Evolutionary conservation across 2,113 vertebrate genomes (phyloP).

Genomic region (Ifrita kowaldi): DNA sequence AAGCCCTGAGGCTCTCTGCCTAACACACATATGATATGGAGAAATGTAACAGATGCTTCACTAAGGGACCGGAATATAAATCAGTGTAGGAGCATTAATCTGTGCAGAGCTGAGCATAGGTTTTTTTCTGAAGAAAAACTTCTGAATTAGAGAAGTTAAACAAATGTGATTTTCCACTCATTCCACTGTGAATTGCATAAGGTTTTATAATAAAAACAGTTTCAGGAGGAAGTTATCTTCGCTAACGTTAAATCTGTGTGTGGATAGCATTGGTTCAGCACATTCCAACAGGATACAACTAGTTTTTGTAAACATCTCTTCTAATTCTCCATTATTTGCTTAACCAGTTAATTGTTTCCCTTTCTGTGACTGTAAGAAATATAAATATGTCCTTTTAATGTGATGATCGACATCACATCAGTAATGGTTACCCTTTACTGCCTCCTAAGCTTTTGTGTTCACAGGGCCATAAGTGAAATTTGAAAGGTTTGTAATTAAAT

Average conservation of each 20-base stretch:
- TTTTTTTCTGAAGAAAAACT: background rate
- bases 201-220: background rate
- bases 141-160: background rate
- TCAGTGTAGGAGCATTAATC: background rate
- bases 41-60: constrained; percentile 36
- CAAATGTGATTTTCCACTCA: background rate
- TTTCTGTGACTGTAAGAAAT: background rate
- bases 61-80: constrained; percentile 12
- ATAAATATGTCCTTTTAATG: background rate
- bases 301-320: background rate
- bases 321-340: background rate
- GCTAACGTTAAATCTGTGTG: rapidly evolving
- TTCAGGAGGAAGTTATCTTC: background rate
- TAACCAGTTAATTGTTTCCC: background rate
- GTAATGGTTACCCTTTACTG: background rate
- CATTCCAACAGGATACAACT: background rate
- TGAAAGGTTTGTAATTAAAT: background rate
- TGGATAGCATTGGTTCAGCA: background rate
- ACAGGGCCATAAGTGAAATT: background rate
- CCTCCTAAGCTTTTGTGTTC: background rate
- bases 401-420: background rate
- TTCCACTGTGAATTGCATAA: background rate
- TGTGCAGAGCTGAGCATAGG: background rate
- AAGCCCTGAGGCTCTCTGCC: constrained; percentile 13
- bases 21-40: background rate